A percentile compares a stretch with the other conserved stretches of the same genome.
These are phyloP conservation scores for Enteromius fasciolatus DNA, from an alignment of 2,797 vertebrate species.

Conservation along the genomic window DNA sequence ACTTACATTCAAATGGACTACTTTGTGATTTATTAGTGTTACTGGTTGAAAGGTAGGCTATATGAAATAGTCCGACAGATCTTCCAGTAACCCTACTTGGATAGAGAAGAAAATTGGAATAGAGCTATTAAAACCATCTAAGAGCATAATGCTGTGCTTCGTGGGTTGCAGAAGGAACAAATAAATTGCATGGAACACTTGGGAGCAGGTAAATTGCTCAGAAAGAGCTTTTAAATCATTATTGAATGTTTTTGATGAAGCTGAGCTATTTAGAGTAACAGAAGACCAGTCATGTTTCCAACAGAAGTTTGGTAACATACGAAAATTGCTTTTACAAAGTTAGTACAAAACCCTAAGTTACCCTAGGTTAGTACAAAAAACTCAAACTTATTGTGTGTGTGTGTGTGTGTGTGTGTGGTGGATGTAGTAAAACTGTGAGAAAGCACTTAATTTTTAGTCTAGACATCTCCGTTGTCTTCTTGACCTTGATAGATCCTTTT, in stretches of 20 bases:
- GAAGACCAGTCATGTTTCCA: slow-evolving; percentile 10
- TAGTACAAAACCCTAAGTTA: too few relatives aligned
- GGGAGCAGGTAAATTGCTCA: slow-evolving; percentile 11
- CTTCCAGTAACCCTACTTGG: neutral
- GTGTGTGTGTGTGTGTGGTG: neutral
- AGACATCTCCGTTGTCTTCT: slow-evolving; percentile 7
- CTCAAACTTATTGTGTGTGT: neutral
- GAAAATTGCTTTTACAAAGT: neutral
- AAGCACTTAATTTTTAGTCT: slow-evolving; percentile 33
- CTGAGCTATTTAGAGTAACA: neutral
- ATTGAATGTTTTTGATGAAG: slow-evolving; percentile 10
- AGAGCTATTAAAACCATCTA: neutral
- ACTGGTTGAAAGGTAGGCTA: neutral
- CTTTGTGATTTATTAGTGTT: neutral
- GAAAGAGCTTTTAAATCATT: slow-evolving; percentile 18
- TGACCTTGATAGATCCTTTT: slow-evolving; percentile 29
- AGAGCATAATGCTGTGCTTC: slow-evolving; percentile 6
- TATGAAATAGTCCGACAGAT: slow-evolving; percentile 6
- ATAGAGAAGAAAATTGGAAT: neutral
- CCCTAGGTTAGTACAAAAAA: neutral
- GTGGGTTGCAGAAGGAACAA: neutral
- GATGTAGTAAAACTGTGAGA: neutral
- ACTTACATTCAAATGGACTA: too few relatives aligned
- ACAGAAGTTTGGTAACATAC: neutral
- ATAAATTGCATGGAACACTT: neutral